phyloP scores from a whole-genome alignment of 2,797 vertebrate genomes.

The Borostomias antarcticus region DNA sequence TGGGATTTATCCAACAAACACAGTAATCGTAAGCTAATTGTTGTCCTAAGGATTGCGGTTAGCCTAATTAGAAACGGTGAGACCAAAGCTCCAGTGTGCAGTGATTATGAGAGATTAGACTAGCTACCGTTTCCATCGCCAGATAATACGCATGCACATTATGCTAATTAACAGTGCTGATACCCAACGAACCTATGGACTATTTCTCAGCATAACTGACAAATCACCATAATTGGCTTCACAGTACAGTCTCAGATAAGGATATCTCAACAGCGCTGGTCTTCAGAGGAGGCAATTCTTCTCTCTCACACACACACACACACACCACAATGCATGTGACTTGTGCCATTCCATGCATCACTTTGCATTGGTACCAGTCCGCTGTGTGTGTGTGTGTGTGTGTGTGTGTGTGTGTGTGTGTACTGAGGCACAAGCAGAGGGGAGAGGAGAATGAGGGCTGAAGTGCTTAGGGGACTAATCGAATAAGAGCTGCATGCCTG shows the following conservation, averaged over 20 bases:
- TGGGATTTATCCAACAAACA: not conserved
- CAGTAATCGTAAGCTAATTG: too few species aligned
- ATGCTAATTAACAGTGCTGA: too few species aligned
- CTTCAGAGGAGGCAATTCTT: not conserved
- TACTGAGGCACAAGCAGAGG: conserved; percentile 34
- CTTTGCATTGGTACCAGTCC: too few species aligned
- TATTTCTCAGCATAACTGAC: too few species aligned
- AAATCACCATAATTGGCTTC: too few species aligned
- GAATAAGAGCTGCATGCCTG: conserved; percentile 52
- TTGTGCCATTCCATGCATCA: conserved; percentile 10
- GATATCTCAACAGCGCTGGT: not conserved
- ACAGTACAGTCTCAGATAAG: too few species aligned
- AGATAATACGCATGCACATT: too few species aligned
- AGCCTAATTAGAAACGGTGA: not conserved
- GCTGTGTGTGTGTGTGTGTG: too few species aligned
- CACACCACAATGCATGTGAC: conserved; percentile 10
- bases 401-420: too few species aligned
- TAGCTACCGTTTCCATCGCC: not conserved
- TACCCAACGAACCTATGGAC: too few species aligned
- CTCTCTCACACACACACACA: not conserved
- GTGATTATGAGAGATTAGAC: not conserved
- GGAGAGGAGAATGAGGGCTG: conserved; percentile 11
- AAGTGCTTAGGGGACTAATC: conserved; percentile 42
- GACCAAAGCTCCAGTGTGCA: not conserved
- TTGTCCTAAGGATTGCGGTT: not conserved